phyloP scores from a whole-genome alignment of 2,888 invertebrate species.

The Tubulanus polymorphus region DNA sequence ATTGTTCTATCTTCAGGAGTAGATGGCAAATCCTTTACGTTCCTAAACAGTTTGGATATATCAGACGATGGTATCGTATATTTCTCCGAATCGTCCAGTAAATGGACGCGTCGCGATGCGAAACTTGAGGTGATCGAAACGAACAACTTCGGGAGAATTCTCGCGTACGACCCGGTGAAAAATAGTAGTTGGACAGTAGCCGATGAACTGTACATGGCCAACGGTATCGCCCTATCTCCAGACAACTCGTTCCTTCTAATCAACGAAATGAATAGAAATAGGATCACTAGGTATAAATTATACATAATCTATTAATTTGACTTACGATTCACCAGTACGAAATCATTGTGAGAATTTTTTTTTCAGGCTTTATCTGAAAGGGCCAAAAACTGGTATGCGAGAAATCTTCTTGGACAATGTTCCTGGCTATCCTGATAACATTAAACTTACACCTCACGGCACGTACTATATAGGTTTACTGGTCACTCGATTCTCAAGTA shows the following conservation, averaged over 20 bases:
- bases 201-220: conserved; percentile 34
- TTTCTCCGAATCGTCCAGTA: conserved; percentile 32
- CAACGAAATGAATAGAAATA: conserved; percentile 31
- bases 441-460: conserved; percentile 26
- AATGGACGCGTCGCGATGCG: conserved; percentile 33
- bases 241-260: conserved; percentile 30
- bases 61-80: conserved; percentile 25
- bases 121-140: conserved; percentile 37
- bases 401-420: conserved; percentile 33
- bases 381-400: conserved; percentile 26
- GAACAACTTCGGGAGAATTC: conserved; percentile 30
- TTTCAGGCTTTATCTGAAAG: conserved; percentile 29
- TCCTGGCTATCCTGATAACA: conserved; percentile 42
- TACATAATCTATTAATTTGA: no score
- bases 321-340: background rate
- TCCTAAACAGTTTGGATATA: conserved; percentile 33
- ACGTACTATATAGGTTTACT: conserved; percentile 34
- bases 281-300: conserved; percentile 31
- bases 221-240: conserved; percentile 29
- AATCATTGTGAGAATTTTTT: background rate
- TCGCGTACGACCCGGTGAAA: conserved; percentile 26
- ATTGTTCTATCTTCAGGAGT: no score
- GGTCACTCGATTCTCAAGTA: conserved; percentile 29
- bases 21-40: conserved; percentile 23
- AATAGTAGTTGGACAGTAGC: conserved; percentile 21